These are phyloP conservation scores for Hyppa rectilinea DNA, from an alignment of 2,888 invertebrate species.

Conservation along the genomic window DNA sequence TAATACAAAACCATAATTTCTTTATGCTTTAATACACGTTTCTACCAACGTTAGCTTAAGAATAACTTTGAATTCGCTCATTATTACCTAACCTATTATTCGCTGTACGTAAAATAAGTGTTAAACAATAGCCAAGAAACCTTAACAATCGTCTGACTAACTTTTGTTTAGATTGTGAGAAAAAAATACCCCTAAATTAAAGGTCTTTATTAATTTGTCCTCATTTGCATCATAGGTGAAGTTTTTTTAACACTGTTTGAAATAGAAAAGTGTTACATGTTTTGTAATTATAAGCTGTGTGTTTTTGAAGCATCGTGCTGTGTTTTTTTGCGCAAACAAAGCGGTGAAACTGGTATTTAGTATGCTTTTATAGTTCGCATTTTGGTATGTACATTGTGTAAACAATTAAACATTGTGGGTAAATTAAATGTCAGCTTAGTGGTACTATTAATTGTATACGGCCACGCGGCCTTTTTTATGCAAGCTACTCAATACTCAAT, in stretches of 20 bases:
- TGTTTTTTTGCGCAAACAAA: conserved; percentile 39
- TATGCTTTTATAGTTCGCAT: conserved; percentile 26
- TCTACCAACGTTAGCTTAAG: neutral
- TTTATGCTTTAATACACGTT: neutral
- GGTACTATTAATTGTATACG: too few relatives aligned
- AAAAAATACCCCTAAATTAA: conserved; percentile 77
- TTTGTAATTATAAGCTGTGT: conserved; percentile 35
- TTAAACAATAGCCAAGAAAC: conserved; percentile 59
- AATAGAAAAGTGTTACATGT: conserved; percentile 45
- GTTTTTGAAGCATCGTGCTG: conserved; percentile 31
- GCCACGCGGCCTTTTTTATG: neutral
- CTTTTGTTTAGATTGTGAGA: conserved; percentile 83
- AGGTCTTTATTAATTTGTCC: conserved; percentile 63
- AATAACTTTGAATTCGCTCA: conserved; percentile 10
- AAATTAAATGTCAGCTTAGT: neutral
- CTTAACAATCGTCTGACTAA: conserved; percentile 62
- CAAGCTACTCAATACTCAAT: neutral
- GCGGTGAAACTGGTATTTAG: conserved; percentile 32
- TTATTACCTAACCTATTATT: conserved; percentile 46
- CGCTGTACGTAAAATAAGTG: conserved; percentile 59
- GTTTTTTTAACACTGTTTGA: conserved; percentile 39
- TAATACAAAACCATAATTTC: neutral
- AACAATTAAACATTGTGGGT: conserved; percentile 17
- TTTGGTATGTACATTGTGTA: conserved; percentile 3
- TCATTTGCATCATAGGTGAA: conserved; percentile 51